Evolutionary conservation across 2,113 vertebrate species (phyloP).

Genomic region (Dicerorhinus sumatrensis): DNA sequence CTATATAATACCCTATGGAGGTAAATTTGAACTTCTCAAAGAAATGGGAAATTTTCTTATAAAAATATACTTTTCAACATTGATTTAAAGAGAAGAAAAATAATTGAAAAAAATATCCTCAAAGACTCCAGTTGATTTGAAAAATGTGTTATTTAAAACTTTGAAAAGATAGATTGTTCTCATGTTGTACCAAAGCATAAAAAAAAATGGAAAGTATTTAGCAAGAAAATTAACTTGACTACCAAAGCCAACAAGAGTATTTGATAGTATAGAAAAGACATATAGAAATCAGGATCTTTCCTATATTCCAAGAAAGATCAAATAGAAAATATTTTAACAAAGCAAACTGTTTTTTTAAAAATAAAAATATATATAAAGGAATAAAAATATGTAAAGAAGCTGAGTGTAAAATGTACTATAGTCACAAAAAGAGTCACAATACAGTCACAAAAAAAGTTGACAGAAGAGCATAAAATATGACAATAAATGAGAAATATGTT

Average conservation of each 20-base stretch:
- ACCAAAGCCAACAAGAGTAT: background rate
- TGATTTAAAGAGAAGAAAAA: slow-evolving; percentile 48
- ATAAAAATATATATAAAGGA: background rate
- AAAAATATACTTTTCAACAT: slow-evolving; percentile 25
- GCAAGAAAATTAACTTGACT: slow-evolving; percentile 29
- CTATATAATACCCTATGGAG: background rate
- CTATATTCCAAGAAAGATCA: background rate
- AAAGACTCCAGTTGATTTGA: background rate
- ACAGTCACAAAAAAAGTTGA: background rate
- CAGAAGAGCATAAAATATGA: background rate
- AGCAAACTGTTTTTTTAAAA: background rate
- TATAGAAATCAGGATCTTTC: background rate
- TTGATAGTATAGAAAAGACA: slow-evolving; percentile 39
- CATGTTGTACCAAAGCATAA: background rate
- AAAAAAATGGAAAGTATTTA: slow-evolving; percentile 55
- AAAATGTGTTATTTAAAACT: slow-evolving; percentile 34
- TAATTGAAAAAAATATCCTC: background rate
- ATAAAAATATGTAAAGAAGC: background rate
- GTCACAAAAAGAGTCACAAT: background rate
- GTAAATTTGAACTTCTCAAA: slow-evolving; percentile 29
- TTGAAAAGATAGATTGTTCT: slow-evolving; percentile 38
- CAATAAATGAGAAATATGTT: background rate
- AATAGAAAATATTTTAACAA: background rate
- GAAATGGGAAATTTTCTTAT: background rate
- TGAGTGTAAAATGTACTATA: background rate